Percentiles rank a stretch among this genome's conserved stretches.
Evolutionary conservation across 2,113 vertebrate genomes (phyloP).

Genomic region (Mesitornis unicolor): DNA sequence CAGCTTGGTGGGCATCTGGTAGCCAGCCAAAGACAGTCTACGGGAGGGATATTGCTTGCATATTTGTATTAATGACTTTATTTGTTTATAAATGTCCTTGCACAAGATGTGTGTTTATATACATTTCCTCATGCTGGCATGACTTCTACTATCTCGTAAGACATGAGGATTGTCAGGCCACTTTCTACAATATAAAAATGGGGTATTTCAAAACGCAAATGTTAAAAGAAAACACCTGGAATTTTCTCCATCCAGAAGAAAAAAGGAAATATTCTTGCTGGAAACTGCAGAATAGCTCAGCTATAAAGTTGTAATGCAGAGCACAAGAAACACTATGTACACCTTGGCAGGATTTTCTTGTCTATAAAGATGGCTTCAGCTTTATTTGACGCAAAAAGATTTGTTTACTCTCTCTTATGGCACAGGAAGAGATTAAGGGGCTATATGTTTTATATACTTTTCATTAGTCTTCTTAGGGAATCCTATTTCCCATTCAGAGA

Average conservation of each 20-base stretch:
- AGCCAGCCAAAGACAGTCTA: not conserved
- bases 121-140: not conserved
- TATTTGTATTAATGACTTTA: not conserved
- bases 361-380: not conserved
- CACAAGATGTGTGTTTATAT: not conserved
- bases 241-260: not conserved
- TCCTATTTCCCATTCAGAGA: not conserved
- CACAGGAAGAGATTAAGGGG: not conserved
- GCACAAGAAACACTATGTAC: not conserved
- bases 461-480: not conserved
- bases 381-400: not conserved
- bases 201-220: not conserved
- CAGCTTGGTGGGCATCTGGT: not conserved
- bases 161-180: not conserved
- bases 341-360: not conserved
- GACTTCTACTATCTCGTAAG: not conserved
- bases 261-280: not conserved
- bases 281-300: not conserved
- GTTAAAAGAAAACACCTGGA: not conserved
- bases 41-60: not conserved
- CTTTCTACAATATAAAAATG: not conserved
- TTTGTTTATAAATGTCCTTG: not conserved
- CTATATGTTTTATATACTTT: not conserved
- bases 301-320: not conserved
- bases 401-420: not conserved